A percentile compares a stretch with the other conserved stretches of the same genome.
These are phyloP conservation scores for Pocillopora damicornis DNA, from an alignment of 64 coral and sea anemone species.

Conservation along the genomic window DNA sequence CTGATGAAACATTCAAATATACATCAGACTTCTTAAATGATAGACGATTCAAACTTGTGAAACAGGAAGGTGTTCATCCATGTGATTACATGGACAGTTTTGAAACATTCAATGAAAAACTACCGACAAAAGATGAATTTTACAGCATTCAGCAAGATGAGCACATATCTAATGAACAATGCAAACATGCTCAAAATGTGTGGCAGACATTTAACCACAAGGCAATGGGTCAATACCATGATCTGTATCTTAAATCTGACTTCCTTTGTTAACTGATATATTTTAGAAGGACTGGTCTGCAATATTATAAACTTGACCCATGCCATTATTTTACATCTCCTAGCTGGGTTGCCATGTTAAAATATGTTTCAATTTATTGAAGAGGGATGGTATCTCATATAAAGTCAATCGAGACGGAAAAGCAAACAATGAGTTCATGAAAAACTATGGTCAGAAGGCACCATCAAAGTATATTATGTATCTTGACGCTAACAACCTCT, in stretches of 20 bases:
- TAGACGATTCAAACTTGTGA: no score
- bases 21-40: no score
- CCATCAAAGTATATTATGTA: conserved; percentile 13
- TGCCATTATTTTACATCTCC: neutral
- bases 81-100: neutral
- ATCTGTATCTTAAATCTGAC: conserved; percentile 5
- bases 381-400: no score
- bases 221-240: neutral
- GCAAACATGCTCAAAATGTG: neutral
- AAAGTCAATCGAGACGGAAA: neutral
- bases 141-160: neutral
- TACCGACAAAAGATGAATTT: conserved; percentile 7
- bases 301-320: conserved; percentile 21
- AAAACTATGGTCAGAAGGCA: neutral
- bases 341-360: neutral
- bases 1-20: no score
- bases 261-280: neutral
- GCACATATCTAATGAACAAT: neutral
- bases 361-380: no score
- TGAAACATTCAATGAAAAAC: neutral
- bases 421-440: neutral
- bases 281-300: neutral
- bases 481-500: neutral
- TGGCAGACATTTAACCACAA: neutral
- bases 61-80: neutral